Percentiles rank a stretch among this genome's conserved stretches.
phyloP scores from a whole-genome alignment of 2,888 invertebrate species.

The Mimas tiliae region DNA sequence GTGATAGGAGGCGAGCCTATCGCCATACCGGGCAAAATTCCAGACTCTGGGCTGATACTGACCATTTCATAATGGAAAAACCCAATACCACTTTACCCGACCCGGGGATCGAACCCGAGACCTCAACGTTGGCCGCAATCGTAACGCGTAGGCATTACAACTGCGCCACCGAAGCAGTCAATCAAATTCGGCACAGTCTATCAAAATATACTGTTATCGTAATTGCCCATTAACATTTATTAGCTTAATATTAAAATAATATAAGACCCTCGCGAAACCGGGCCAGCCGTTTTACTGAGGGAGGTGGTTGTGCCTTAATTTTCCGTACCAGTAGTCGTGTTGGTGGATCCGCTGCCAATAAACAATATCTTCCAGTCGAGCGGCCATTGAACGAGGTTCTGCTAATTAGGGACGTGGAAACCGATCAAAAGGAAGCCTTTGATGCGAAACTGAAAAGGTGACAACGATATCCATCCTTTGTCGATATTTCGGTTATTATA shows the following conservation, averaged over 20 bases:
- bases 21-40: too few relatives aligned
- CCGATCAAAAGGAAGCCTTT: slow-evolving; percentile 76
- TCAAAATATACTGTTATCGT: neutral
- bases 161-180: too few relatives aligned
- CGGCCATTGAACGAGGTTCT: slow-evolving; percentile 66
- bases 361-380: slow-evolving; percentile 80
- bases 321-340: slow-evolving; percentile 71
- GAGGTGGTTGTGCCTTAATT: slow-evolving; percentile 70
- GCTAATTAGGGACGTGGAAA: slow-evolving; percentile 80
- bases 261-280: neutral
- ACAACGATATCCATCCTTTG: slow-evolving; percentile 48
- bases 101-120: too few relatives aligned
- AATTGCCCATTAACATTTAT: slow-evolving; percentile 1
- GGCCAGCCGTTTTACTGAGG: slow-evolving; percentile 16
- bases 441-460: slow-evolving; percentile 78
- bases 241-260: slow-evolving; percentile 16
- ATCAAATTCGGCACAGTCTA: too few relatives aligned
- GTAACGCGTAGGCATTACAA: too few relatives aligned
- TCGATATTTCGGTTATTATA: slow-evolving; percentile 15
- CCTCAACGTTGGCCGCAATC: too few relatives aligned
- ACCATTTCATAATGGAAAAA: too few relatives aligned
- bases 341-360: slow-evolving; percentile 76
- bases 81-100: too few relatives aligned
- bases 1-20: too few relatives aligned
- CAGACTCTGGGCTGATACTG: too few relatives aligned